These are phyloP conservation scores for Microcebus lehilahytsara DNA, from an alignment of 2,113 vertebrate species.

Conservation along the genomic window DNA sequence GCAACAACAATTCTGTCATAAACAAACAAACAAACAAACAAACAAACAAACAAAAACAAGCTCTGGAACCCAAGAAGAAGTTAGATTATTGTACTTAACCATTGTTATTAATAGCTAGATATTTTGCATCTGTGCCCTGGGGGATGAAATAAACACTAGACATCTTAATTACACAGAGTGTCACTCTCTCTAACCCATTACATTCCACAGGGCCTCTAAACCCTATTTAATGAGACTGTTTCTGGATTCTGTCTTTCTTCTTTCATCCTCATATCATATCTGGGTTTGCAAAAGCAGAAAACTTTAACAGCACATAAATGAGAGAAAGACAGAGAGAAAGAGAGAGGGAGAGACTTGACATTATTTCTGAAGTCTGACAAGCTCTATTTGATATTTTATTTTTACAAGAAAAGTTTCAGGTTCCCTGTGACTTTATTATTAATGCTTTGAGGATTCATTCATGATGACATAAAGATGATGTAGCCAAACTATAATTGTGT, in stretches of 20 bases:
- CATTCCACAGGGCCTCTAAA: conserved; percentile 45
- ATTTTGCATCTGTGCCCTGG: conserved; percentile 34
- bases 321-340: neutral
- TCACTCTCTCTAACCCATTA: conserved; percentile 43
- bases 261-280: conserved; percentile 47
- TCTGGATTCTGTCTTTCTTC: conserved; percentile 40
- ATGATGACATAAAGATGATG: conserved; percentile 24
- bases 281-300: conserved; percentile 52
- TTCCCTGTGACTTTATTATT: conserved; percentile 59
- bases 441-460: conserved; percentile 3
- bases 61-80: neutral
- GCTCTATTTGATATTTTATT: conserved; percentile 44
- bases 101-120: conserved; percentile 38
- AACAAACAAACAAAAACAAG: neutral
- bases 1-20: neutral
- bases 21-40: neutral
- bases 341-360: neutral
- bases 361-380: conserved; percentile 61
- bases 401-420: conserved; percentile 60
- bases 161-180: conserved; percentile 66
- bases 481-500: conserved; percentile 41
- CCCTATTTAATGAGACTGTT: conserved; percentile 51
- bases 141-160: conserved; percentile 55
- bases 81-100: conserved; percentile 55
- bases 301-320: neutral